Conservation (phyloP, 1,140 invertebrate genomes). For the Orchestia grillus region DNA sequence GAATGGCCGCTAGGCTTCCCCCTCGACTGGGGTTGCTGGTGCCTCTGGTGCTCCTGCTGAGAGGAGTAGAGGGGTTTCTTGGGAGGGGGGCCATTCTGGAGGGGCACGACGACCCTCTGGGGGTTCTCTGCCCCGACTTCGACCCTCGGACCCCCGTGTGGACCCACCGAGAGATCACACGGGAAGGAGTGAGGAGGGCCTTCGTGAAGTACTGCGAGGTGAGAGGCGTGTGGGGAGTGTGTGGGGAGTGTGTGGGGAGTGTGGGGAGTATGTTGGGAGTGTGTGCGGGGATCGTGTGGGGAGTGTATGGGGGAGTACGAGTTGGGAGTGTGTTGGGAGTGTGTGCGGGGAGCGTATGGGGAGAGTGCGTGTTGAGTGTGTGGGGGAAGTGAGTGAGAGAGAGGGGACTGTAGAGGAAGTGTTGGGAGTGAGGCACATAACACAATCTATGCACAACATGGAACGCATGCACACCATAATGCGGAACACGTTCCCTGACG, state of each 20-base stretch:
- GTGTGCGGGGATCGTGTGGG: too few relatives aligned
- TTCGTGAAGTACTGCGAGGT: conserved; percentile 60
- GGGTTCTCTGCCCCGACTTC: conserved; percentile 60
- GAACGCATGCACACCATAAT: too few relatives aligned
- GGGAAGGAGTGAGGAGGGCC: conserved; percentile 61
- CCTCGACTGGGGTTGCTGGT: neutral
- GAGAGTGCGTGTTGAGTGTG: neutral
- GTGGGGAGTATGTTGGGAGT: neutral
- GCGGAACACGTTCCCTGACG: too few relatives aligned
- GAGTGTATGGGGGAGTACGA: neutral
- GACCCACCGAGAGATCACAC: conserved; percentile 64
- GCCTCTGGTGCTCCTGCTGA: neutral
- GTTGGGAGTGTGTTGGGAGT: too few relatives aligned
- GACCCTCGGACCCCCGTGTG: conserved; percentile 59
- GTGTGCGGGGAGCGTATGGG: neutral
- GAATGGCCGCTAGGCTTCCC: neutral
- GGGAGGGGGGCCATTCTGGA: conserved; percentile 61
- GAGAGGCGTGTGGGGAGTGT: neutral
- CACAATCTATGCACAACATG: too few relatives aligned
- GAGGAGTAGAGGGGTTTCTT: conserved; percentile 56
- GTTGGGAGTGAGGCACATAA: neutral
- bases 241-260: neutral
- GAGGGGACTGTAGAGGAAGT: neutral
- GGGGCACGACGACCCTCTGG: conserved; percentile 60
- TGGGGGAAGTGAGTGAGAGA: neutral